Base-by-base conservation (phyloP, 2,888 invertebrate genomes). In the Xestia ashworthii region DNA sequence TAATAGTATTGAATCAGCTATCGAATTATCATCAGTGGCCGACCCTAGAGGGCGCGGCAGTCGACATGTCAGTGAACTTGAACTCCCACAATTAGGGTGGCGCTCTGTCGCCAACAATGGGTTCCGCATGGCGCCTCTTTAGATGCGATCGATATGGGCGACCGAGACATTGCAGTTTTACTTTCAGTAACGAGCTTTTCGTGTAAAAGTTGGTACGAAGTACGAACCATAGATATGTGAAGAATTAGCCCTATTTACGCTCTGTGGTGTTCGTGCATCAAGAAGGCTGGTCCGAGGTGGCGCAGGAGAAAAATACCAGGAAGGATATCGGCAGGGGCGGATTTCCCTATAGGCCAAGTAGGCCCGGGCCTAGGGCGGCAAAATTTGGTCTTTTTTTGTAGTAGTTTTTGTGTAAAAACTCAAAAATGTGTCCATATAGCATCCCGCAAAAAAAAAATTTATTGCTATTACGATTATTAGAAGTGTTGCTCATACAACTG, bases 11-110 rank as follows among this genome's bases (percentile, higher is more conserved):
- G 8, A 32, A 60, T 93, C 93, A 91, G 89, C 93, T 93, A 87
- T 81, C 86, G 74, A 83, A 72, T 89, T 80, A 84, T 69, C 50
- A 62, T 71, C 55, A 25, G 65, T 32, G 22, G 19, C 16, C 64
- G 79, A 74, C 80, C 77, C 75, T 81, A 74, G 77, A 82, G 76
- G 87, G 87, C 82, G 85, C 80, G 81, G 86, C 88, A 86, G 90
- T 92, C 92, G 92, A 91, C 91, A 88, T 93, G 94, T 94, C 94
- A 91, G 90, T 94, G 94, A 94, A 92, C 94, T 94, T 94, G 94
- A 93, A 92, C 85, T 80, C 83, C 55, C 53, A 80, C 87, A 92
- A 91, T 90, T 91, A 89, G 89, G 89, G 86, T 84, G 89, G 86
- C 90, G 87, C 90, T 71, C 65, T 14, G 68, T 50, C 81, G 81